Evolutionary conservation across 2,113 vertebrate species (phyloP).

Genomic region (Passer montanus): DNA sequence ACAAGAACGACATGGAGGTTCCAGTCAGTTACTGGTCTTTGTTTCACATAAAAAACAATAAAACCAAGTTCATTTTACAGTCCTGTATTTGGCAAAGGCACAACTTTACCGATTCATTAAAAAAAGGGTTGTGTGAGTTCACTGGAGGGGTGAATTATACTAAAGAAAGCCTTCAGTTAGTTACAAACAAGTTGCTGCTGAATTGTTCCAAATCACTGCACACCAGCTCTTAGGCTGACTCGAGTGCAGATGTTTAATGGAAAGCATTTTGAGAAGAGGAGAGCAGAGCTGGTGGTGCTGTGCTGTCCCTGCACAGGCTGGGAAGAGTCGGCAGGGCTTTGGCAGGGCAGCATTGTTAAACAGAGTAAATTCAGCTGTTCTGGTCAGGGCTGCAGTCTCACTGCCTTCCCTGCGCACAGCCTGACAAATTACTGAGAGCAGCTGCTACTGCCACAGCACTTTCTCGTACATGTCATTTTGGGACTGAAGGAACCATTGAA

Average conservation of each 20-base stretch:
- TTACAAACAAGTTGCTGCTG: background rate
- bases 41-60: background rate
- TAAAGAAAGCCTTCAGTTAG: background rate
- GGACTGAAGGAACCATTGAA: background rate
- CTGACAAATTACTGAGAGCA: background rate
- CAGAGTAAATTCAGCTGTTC: background rate
- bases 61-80: background rate
- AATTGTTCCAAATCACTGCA: background rate
- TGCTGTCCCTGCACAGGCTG: background rate
- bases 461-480: accelerated
- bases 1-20: accelerated
- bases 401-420: background rate
- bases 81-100: background rate
- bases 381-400: background rate
- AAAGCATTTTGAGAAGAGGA: background rate
- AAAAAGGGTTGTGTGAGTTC: background rate
- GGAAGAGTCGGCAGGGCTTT: background rate
- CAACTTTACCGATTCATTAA: background rate
- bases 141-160: background rate
- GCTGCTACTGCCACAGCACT: background rate
- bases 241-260: background rate
- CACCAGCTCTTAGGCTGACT: background rate
- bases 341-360: background rate
- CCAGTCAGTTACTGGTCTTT: background rate
- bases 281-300: background rate